Percentiles rank a stretch among this genome's conserved stretches.
These are phyloP conservation scores for Dipodomys stephensi DNA, from an alignment of 2,113 vertebrate species.

Conservation along the genomic window DNA sequence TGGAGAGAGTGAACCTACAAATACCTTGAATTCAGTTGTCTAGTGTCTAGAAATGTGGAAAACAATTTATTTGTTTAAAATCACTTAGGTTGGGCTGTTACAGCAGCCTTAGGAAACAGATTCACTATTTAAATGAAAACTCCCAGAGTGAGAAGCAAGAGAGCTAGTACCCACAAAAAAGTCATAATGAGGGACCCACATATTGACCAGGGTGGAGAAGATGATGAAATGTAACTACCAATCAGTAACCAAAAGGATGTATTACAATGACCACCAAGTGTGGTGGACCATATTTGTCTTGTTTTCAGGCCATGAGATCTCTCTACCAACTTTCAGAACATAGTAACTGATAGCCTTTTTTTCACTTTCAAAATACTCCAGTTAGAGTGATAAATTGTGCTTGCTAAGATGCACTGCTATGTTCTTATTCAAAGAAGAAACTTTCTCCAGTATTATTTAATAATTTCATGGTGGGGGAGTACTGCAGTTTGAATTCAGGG, in stretches of 20 bases:
- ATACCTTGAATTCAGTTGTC: background rate
- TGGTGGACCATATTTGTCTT: background rate
- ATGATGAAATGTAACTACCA: background rate
- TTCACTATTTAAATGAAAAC: background rate
- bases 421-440: background rate
- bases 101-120: background rate
- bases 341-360: background rate
- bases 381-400: background rate
- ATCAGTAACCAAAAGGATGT: background rate
- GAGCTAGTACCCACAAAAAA: background rate
- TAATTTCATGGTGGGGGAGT: background rate
- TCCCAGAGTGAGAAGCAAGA: background rate
- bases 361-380: background rate
- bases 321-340: background rate
- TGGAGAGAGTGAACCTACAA: background rate
- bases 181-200: rapidly evolving
- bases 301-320: background rate
- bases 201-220: background rate
- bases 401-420: background rate
- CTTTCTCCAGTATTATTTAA: background rate
- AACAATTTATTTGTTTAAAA: background rate
- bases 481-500: no score
- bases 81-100: background rate
- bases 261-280: background rate
- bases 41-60: background rate